Evolutionary conservation across 2,888 invertebrate genomes (phyloP), one percentile per base, ranked within the genome.

Genomic region (Protodeltote pygarga): DNA sequence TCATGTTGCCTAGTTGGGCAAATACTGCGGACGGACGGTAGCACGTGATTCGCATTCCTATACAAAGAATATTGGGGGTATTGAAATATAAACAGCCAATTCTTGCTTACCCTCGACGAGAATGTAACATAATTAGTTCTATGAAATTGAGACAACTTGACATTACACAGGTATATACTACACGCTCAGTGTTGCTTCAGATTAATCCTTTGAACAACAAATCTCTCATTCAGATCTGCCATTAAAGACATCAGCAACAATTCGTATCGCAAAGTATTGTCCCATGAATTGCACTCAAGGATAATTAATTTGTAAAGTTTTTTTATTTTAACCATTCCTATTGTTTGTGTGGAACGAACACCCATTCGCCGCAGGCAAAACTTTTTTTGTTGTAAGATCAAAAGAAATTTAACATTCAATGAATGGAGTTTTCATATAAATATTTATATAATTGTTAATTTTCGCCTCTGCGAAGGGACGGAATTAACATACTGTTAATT

Each of bases 21-120:
- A 75, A 74, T 72, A 68, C 62, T 64, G 63, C 63, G 64, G n/a
- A n/a, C n/a, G n/a, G n/a, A 62, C 61, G 65, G 34, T 39, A 20
- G 66, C 50, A 79, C 80, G 79, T 79, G 79, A 70, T 59, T 44
- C 55, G 77, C 73, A 73, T 80, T 53, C 49, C 35, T 53, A 72
- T 65, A 50, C 42, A 57, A 52, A 51, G 39, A 50, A 49, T 46
- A 60, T 44, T 44, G 16, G 41, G 47, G 28, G 40, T 45, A 50
- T 58, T 60, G 64, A 66, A 64, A 66, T 64, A 66, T 57, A 60
- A 66, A 48, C 28, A 29, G 23, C 34, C 53, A 35, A 50, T 49
- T 37, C 46, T 42, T 32, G 25, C 51, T 37, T 19, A 34, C 42
- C 47, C 27, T 35, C 16, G 21, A 23, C 4, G 23, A 33, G 1